Evolutionary conservation across 2,888 invertebrate species (phyloP).

Genomic region (Ophonus ardosiacus): DNA sequence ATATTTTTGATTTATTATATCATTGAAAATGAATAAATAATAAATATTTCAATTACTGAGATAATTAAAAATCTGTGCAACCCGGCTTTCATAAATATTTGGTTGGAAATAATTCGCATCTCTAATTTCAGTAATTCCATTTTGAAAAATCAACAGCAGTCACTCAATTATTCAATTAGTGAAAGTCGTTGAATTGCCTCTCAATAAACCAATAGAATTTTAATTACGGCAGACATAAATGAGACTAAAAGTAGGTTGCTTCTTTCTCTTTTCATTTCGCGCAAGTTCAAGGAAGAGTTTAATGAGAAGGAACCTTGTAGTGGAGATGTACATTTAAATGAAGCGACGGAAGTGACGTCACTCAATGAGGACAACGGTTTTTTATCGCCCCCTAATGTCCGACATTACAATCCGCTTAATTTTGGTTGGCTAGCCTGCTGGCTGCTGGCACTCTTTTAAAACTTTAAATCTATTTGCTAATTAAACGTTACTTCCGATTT

Average conservation of each 20-base stretch:
- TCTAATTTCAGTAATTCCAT: constrained; percentile 5
- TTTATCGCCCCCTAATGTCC: constrained; percentile 28
- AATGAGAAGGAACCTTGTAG: constrained; percentile 28
- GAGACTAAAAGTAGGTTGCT: constrained; percentile 25
- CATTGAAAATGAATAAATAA: constrained; percentile 1
- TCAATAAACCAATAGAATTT: constrained; percentile 50
- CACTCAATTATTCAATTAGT: constrained; percentile 36
- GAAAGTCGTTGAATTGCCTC: constrained; percentile 39
- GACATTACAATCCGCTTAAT: constrained; percentile 36
- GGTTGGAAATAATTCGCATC: constrained; percentile 16
- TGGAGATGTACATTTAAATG: constrained; percentile 51
- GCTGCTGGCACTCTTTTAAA: constrained; percentile 12
- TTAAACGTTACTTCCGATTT: neutral
- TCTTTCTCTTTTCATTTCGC: neutral
- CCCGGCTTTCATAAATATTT: constrained; percentile 17
- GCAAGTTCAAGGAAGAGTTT: neutral
- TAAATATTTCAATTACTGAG: constrained; percentile 1
- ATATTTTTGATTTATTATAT: neutral
- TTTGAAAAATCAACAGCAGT: constrained; percentile 35
- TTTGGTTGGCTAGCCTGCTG: constrained; percentile 25
- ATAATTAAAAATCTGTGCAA: constrained; percentile 34
- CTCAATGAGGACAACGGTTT: constrained; percentile 1
- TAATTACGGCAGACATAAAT: constrained; percentile 50
- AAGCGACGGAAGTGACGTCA: constrained; percentile 36
- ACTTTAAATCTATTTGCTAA: constrained; percentile 12